Conservation (phyloP, 2,797 vertebrate genomes). For the Rhinoraja longicauda region DNA sequence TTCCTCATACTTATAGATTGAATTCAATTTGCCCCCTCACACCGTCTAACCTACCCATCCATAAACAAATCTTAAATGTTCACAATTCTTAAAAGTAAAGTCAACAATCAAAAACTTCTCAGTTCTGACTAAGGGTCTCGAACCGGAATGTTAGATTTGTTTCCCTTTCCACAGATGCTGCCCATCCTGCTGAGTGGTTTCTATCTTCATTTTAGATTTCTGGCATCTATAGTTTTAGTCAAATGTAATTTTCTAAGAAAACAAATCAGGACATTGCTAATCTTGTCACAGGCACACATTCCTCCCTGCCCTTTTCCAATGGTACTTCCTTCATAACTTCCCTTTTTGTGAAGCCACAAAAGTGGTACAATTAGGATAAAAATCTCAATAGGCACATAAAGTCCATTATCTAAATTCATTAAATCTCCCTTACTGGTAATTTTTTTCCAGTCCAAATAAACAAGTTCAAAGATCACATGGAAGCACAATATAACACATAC, state of each 20-base stretch:
- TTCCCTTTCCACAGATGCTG: too few species aligned
- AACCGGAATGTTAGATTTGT: background rate
- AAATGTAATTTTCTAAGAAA: background rate
- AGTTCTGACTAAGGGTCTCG: background rate
- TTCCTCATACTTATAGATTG: too few species aligned
- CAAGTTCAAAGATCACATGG: background rate
- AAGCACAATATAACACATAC: background rate
- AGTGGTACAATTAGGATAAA: background rate
- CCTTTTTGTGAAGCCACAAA: too few species aligned
- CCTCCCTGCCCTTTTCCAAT: background rate
- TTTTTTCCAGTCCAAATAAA: background rate
- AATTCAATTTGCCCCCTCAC: too few species aligned
- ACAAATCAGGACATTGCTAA: background rate
- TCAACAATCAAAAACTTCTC: background rate
- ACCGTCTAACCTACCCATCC: background rate
- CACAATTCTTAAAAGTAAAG: background rate
- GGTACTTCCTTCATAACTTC: background rate
- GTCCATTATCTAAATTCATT: background rate
- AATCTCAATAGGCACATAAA: background rate
- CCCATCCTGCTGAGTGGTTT: too few species aligned
- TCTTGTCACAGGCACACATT: background rate
- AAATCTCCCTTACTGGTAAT: background rate
- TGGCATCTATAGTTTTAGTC: too few species aligned
- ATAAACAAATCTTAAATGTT: background rate
- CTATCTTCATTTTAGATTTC: too few species aligned